phyloP scores from a whole-genome alignment of 2,888 invertebrate species.

The Meliscaeva auricollis region DNA sequence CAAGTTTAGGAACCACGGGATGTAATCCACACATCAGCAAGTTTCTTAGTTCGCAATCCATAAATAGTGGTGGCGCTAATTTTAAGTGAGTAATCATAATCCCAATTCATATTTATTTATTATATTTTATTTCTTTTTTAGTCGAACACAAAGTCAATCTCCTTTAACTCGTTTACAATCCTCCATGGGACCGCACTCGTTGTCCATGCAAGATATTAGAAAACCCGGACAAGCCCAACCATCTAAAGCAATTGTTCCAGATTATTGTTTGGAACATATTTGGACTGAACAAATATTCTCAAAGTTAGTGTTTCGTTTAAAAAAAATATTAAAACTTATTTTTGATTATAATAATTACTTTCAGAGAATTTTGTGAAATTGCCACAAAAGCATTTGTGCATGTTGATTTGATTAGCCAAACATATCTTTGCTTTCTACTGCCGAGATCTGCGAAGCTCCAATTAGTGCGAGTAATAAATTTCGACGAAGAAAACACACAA shows the following conservation, averaged over 20 bases:
- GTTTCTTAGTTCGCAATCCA: conserved; percentile 79
- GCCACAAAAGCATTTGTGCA: conserved; percentile 92
- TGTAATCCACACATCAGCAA: conserved; percentile 79
- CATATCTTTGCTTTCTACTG: conserved; percentile 92
- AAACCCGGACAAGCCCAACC: conserved; percentile 85
- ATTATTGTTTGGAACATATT: conserved; percentile 94
- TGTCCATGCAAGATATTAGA: conserved; percentile 83
- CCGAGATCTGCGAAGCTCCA: conserved; percentile 83
- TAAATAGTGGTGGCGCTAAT: conserved; percentile 80
- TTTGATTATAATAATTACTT: too few relatives aligned
- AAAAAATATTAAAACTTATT: not conserved
- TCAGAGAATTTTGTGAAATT: conserved; percentile 85
- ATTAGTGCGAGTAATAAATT: conserved; percentile 87
- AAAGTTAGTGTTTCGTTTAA: conserved; percentile 82
- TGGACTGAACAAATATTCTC: conserved; percentile 91
- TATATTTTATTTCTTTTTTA: conserved; percentile 57
- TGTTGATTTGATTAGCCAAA: conserved; percentile 93
- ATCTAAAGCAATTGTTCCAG: conserved; percentile 91
- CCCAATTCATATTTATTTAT: not conserved
- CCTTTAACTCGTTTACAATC: conserved; percentile 82
- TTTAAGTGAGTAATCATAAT: conserved; percentile 79
- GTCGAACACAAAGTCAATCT: conserved; percentile 81
- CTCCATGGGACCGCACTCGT: conserved; percentile 81
- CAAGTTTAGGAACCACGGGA: conserved; percentile 77
- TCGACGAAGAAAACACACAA: conserved; percentile 86